These are phyloP conservation scores for Lordiphosa collinella DNA, from an alignment of 1,140 invertebrate species.

Conservation along the genomic window DNA sequence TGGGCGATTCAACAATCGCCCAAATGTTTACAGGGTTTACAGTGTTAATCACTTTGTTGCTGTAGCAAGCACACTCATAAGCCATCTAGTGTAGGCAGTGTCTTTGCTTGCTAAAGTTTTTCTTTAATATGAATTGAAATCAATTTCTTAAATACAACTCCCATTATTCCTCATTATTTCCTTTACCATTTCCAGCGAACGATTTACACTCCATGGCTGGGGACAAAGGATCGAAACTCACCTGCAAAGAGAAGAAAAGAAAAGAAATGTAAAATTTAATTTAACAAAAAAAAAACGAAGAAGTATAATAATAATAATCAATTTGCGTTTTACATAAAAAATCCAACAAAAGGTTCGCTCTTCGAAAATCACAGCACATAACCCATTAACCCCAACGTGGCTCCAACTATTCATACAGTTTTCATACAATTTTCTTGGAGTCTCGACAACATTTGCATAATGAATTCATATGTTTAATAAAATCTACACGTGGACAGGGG, in stretches of 20 bases:
- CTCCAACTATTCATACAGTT: constrained; percentile 53
- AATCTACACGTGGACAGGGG: constrained; percentile 69
- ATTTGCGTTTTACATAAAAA: constrained; percentile 67
- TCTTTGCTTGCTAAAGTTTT: no score
- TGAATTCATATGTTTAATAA: constrained; percentile 79
- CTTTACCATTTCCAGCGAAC: no score
- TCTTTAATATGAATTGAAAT: no score
- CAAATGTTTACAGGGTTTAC: no score
- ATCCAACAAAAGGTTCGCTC: constrained; percentile 50
- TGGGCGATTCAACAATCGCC: no score
- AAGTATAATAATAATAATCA: constrained; percentile 28
- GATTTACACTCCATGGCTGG: no score
- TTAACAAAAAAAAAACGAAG: constrained; percentile 1
- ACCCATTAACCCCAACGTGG: constrained; percentile 66
- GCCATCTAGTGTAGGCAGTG: no score
- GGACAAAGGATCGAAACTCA: constrained; percentile 7
- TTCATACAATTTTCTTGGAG: constrained; percentile 59
- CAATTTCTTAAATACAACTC: no score
- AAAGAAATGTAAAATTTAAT: neutral
- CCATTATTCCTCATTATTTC: no score
- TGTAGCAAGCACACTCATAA: no score
- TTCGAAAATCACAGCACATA: constrained; percentile 66
- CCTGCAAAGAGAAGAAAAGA: constrained; percentile 16
- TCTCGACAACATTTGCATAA: constrained; percentile 65
- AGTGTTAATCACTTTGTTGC: no score